These are phyloP conservation scores for Agapornis roseicollis DNA, from an alignment of 2,113 vertebrate genomes.

Conservation along the genomic window DNA sequence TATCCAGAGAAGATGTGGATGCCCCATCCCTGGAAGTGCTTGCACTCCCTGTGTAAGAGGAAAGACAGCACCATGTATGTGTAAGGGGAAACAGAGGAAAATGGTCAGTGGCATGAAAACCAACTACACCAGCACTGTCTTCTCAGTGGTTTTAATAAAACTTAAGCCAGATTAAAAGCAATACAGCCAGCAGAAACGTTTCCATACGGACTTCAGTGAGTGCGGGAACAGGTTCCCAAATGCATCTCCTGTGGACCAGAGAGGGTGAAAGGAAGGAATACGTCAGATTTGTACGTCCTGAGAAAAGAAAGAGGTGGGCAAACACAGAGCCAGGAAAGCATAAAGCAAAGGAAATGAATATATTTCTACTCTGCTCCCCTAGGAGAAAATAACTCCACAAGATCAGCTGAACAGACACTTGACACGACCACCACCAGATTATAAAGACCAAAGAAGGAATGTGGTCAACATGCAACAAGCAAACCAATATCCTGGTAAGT, in stretches of 20 bases:
- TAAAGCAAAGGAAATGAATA: neutral
- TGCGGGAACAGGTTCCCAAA: neutral
- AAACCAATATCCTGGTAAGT: conserved; percentile 84
- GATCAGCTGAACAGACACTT: conserved; percentile 92
- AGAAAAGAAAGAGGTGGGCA: neutral
- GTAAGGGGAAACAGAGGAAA: neutral
- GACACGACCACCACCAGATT: conserved; percentile 93
- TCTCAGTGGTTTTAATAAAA: neutral
- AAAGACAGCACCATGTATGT: rapidly evolving
- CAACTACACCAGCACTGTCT: neutral
- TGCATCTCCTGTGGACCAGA: neutral
- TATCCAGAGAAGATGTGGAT: neutral
- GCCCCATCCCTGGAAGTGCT: neutral
- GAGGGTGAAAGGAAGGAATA: neutral
- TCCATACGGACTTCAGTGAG: neutral
- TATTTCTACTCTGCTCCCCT: conserved; percentile 37
- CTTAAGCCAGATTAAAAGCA: neutral
- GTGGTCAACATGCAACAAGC: conserved; percentile 80
- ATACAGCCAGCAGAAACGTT: neutral
- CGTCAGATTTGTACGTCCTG: neutral
- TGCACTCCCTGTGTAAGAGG: neutral
- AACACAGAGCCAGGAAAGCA: neutral
- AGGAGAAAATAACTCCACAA: conserved; percentile 89
- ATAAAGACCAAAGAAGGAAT: conserved; percentile 88
- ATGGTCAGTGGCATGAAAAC: neutral